A percentile compares a stretch with the other conserved stretches of the same genome.
Conservation (phyloP, 1,140 invertebrate genomes). For the Drosophila teissieri region DNA sequence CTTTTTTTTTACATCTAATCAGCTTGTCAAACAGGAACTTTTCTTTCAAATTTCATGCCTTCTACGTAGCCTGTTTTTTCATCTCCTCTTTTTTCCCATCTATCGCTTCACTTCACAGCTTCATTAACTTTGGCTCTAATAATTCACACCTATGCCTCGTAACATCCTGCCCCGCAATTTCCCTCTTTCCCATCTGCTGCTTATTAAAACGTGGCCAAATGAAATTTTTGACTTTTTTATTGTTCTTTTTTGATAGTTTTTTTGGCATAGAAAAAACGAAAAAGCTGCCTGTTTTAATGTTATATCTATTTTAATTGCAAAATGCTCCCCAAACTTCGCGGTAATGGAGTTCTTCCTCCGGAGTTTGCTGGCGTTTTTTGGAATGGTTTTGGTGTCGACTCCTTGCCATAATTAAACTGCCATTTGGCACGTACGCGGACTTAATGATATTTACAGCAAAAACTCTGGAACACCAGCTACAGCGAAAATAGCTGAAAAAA, state of each 20-base stretch:
- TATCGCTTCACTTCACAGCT: conserved; percentile 33
- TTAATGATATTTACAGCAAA: conserved; percentile 76
- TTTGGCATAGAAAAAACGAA: not conserved
- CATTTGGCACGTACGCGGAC: conserved; percentile 74
- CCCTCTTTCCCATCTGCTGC: not conserved
- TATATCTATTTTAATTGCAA: conserved; percentile 53
- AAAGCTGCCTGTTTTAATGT: conserved; percentile 30
- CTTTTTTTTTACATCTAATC: conserved; percentile 17
- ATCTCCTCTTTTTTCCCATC: not conserved
- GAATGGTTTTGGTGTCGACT: conserved; percentile 27
- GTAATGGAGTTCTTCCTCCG: conserved; percentile 33
- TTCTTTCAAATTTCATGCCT: conserved; percentile 11
- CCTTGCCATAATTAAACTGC: conserved; percentile 69
- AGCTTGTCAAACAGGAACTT: conserved; percentile 40
- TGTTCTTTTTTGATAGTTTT: conserved; percentile 29
- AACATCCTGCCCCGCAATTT: not conserved
- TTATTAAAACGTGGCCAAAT: conserved; percentile 53
- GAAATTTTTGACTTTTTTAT: conserved; percentile 44
- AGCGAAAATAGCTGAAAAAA: conserved; percentile 4
- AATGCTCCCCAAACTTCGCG: conserved; percentile 40
- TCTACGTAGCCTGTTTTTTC: not conserved
- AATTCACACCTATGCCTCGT: conserved; percentile 53
- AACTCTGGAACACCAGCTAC: conserved; percentile 39
- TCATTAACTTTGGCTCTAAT: conserved; percentile 63
- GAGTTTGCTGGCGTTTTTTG: conserved; percentile 21